Evolutionary conservation across 2,888 invertebrate genomes (phyloP).

Genomic region (Anarsia innoxiella): DNA sequence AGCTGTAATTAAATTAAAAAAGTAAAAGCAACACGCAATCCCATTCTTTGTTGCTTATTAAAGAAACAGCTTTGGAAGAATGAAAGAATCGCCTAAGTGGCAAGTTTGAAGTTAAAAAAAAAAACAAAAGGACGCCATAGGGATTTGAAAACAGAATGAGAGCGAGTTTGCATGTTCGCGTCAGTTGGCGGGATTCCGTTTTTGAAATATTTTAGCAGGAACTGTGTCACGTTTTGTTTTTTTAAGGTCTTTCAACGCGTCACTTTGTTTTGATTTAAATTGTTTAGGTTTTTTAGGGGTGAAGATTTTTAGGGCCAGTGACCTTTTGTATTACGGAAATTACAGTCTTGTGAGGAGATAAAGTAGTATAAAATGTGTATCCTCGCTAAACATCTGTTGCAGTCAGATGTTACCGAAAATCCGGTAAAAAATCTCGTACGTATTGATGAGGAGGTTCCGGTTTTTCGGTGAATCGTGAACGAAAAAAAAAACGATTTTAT

Average conservation of each 20-base stretch:
- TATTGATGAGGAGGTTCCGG: conserved; percentile 49
- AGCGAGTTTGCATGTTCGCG: conserved; percentile 62
- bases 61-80: conserved; percentile 62
- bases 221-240: conserved; percentile 22
- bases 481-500: conserved; percentile 33
- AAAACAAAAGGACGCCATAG: conserved; percentile 38
- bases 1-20: conserved; percentile 67
- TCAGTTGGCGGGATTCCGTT: conserved; percentile 54
- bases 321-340: conserved; percentile 7
- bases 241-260: conserved; percentile 21
- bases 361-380: conserved; percentile 7
- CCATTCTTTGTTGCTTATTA: conserved; percentile 70
- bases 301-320: conserved; percentile 5
- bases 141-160: conserved; percentile 57
- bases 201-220: conserved; percentile 44
- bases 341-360: background rate
- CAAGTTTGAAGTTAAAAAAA: conserved; percentile 62
- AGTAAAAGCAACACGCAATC: conserved; percentile 68
- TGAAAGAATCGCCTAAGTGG: conserved; percentile 67
- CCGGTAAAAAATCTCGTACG: conserved; percentile 39
- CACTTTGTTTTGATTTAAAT: no score
- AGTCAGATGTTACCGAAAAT: conserved; percentile 41
- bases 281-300: conserved; percentile 1
- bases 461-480: conserved; percentile 31
- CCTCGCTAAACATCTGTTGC: conserved; percentile 42